Base-by-base conservation (phyloP, 2,888 invertebrate genomes). In the Oscheius sp. region DNA sequence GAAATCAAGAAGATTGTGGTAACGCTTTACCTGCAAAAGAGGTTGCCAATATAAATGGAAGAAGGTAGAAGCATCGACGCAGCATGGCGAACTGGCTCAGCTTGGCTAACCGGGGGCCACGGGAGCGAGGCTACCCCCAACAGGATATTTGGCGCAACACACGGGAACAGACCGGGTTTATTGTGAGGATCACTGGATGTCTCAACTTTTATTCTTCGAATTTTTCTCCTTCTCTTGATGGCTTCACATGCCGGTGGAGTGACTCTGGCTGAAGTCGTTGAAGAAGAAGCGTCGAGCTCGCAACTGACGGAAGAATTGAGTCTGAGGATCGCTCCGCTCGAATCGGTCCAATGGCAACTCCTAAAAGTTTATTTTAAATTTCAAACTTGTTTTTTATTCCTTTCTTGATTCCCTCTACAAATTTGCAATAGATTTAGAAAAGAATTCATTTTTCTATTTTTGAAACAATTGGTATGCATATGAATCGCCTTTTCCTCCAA, bases 341-440 rank as follows among this genome's bases (percentile, higher is more conserved):
- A 33, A 66, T 66, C 66, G 42, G 57, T 66, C 66, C 45, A 66
- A 17, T 8, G 66, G 66, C 31, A 66, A 53, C 27, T 66, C 66
- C 66, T 66, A 45, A 61, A 61, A 45, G 8, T 37, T 37, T 37
- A 4, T 53, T 23, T 31, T 53, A 53, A 17, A 20, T 1, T 15
- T 27, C 23, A 29, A 29, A 53, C 31, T 8, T 29, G 15, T 29
- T 12, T 53, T 8, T 25, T 29, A 29, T 25, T 53, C 31, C 12
- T 31, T n/a, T 3, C 6, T 29, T 27, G 15, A 0, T 12, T 27
- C 12, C 23, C 17, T 20, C 52, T n/a, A n/a, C 42, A 6, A 10
- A 34, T 10, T 42, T 42, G 15, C 12, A 15, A 42, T n/a, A 42
- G 42, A 42, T 42, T 17, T 17, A 12, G 42, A 42, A 42, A n/a